These are phyloP conservation scores for Sitobion miscanthi DNA, from an alignment of 1,140 invertebrate genomes.

Conservation along the genomic window DNA sequence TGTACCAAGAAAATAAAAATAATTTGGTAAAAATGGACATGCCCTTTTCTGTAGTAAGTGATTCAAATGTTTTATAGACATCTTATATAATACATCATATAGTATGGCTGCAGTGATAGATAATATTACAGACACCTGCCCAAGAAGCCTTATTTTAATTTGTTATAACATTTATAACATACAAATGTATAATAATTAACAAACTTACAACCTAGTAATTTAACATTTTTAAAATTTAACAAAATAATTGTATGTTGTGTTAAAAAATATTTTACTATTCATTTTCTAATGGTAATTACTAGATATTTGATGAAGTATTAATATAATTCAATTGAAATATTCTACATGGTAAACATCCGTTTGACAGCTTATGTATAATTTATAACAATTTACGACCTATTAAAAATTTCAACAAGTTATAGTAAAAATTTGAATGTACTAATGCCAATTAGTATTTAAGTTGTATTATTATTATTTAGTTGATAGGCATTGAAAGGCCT, in stretches of 20 bases:
- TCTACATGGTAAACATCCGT: background rate
- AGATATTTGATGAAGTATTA: background rate
- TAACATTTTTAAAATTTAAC: background rate
- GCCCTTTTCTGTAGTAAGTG: background rate
- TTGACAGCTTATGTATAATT: background rate
- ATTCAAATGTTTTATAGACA: background rate
- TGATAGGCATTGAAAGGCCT: background rate
- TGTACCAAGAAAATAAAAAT: background rate
- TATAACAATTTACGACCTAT: background rate
- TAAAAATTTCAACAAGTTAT: background rate
- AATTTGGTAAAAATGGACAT: background rate
- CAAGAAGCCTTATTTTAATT: background rate
- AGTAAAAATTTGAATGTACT: background rate
- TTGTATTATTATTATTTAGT: background rate
- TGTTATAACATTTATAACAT: background rate
- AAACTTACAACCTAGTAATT: background rate
- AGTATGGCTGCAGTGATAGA: background rate
- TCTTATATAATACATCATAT: background rate
- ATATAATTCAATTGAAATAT: slow-evolving; percentile 26
- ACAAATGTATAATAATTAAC: background rate
- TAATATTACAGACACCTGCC: background rate
- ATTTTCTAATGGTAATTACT: background rate
- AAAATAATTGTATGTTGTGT: background rate
- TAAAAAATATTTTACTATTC: background rate
- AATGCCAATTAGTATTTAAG: background rate